These are phyloP conservation scores for Geotria australis DNA, from an alignment of 2,797 vertebrate genomes.

Conservation along the genomic window DNA sequence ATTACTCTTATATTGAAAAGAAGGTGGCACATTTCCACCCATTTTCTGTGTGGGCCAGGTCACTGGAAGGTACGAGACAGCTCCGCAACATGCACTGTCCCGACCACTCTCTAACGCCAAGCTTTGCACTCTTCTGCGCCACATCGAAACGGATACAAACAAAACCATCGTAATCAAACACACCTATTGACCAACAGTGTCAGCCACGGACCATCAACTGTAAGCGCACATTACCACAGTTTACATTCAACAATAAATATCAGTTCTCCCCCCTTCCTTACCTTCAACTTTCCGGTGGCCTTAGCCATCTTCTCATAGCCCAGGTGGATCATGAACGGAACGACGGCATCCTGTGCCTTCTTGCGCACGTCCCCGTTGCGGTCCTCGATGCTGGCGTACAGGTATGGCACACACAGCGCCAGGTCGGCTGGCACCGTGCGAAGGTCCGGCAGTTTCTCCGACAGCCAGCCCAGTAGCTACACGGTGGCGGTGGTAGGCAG, in stretches of 20 bases:
- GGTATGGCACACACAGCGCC: slow-evolving; percentile 36
- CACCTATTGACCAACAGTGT: too few relatives aligned
- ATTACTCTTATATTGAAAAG: too few relatives aligned
- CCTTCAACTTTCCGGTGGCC: slow-evolving; percentile 66
- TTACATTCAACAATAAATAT: background rate
- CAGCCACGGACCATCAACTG: background rate
- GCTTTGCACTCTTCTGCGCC: too few relatives aligned
- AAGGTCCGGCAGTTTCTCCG: slow-evolving; percentile 52
- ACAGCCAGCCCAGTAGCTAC: slow-evolving; percentile 63
- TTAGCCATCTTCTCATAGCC: slow-evolving; percentile 79
- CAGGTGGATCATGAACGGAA: slow-evolving; percentile 91
- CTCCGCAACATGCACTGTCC: background rate
- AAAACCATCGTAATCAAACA: too few relatives aligned
- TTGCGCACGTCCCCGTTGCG: slow-evolving; percentile 78
- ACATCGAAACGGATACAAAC: too few relatives aligned
- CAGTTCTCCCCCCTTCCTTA: slow-evolving; percentile 5
- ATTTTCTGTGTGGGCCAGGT: too few relatives aligned
- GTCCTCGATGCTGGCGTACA: slow-evolving; percentile 73
- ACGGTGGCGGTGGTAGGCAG: slow-evolving; percentile 4
- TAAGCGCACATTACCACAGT: background rate
- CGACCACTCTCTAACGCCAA: too few relatives aligned
- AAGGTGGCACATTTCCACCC: too few relatives aligned
- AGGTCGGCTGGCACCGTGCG: slow-evolving; percentile 45
- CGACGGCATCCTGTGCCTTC: slow-evolving; percentile 75
- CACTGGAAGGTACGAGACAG: background rate